Percentiles rank a stretch among this genome's conserved stretches.
Evolutionary conservation across 2,113 vertebrate species (phyloP).

Genomic region (Cichladusa arquata): DNA sequence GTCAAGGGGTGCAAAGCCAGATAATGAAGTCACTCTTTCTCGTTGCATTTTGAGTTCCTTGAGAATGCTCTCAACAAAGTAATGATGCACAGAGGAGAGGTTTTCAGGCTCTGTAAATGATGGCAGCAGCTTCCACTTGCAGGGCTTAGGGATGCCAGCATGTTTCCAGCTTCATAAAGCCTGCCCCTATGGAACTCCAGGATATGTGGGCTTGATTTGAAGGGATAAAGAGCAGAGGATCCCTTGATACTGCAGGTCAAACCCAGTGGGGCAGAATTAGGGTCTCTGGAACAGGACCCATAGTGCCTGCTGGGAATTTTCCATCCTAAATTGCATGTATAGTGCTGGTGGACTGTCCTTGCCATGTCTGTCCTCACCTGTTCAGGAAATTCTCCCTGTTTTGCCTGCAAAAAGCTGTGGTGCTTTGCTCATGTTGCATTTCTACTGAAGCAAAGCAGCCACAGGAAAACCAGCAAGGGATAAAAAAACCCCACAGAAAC

Average conservation of each 20-base stretch:
- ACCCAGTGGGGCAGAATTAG: not conserved
- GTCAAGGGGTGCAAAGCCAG: not conserved
- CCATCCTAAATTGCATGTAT: accelerated
- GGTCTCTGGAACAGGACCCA: not conserved
- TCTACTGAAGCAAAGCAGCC: not conserved
- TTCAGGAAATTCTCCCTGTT: not conserved
- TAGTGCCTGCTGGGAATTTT: not conserved
- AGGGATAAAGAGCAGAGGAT: accelerated
- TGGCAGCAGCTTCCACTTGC: not conserved
- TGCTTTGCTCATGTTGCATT: accelerated
- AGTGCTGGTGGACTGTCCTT: not conserved
- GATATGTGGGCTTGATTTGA: not conserved
- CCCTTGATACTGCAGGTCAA: not conserved
- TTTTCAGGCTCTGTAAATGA: not conserved
- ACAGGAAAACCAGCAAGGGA: not conserved
- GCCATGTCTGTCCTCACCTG: not conserved
- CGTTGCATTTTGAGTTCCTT: not conserved
- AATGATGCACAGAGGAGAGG: not conserved
- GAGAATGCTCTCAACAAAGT: not conserved
- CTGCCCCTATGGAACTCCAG: accelerated
- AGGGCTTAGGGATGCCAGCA: not conserved
- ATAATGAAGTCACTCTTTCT: slow-evolving; percentile 2
- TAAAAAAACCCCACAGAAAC: not conserved
- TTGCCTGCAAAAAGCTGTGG: not conserved
- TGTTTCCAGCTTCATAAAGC: not conserved